Base-by-base conservation (phyloP, 1,140 invertebrate species). In the Eriocheir sinensis region DNA sequence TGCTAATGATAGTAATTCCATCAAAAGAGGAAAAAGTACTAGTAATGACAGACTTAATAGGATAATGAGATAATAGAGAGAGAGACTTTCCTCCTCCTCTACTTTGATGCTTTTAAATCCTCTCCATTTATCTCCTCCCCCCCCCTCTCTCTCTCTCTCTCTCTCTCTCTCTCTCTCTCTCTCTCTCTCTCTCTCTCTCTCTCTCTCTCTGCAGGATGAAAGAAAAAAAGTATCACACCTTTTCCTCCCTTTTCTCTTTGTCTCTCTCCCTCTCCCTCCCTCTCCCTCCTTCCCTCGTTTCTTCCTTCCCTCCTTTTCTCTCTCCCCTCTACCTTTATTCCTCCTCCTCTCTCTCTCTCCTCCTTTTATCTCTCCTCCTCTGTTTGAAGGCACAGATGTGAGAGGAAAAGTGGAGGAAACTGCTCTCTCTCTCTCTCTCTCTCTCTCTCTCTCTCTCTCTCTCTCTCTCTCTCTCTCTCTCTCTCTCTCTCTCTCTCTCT, bases 391-490 rank as follows among this genome's bases (percentile, higher is more conserved):
- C 12, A 72, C 53, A 72, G 27, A 12, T 72, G 12, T 72, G n/a
- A n/a, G n/a, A n/a, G n/a, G n/a, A n/a, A n/a, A n/a, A n/a, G n/a
- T n/a, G n/a, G n/a, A n/a, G n/a, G n/a, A n/a, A n/a, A n/a, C n/a
- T n/a, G n/a, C 36, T 40, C 36, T 40, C 21, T 40, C 21, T 40
- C 36, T 40, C 36, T 40, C 36, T 40, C 36, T 40, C 36, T 21
- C 36, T 34, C 81, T 83, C 81, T 83, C 81, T 83, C 81, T 83
- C 81, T 83, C 81, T 34, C 81, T 17, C 81, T 83, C 21, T 83
- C 81, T 17, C 32, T 34, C 32, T 34, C 34, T 21, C 34, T 30
- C 34, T 83, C 30, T 32, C 81, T 83, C 81, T 83, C 30, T 83
- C 9, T n/a, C 34, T 3, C 34, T 15, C 36, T 32, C 9, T 83